Conservation (phyloP, 2,888 invertebrate genomes). For the Altica lythri region DNA sequence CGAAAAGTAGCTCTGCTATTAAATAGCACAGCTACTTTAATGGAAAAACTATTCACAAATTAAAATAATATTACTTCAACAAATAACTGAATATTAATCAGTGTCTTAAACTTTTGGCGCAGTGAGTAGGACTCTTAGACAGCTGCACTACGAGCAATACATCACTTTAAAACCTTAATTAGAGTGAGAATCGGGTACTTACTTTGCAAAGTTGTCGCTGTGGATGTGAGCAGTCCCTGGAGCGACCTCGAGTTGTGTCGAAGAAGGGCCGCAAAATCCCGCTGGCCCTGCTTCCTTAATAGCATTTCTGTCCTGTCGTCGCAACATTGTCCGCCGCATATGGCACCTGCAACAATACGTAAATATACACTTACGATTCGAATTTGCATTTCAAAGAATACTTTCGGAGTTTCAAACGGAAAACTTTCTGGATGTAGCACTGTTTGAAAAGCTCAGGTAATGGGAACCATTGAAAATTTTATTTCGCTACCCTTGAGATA, state of each 20-base stretch:
- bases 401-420: background rate
- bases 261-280: constrained; percentile 70
- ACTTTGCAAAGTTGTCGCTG: constrained; percentile 77
- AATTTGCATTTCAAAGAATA: background rate
- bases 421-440: background rate
- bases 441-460: background rate
- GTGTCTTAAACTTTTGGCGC: background rate
- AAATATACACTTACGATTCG: constrained; percentile 7
- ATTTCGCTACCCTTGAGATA: too few relatives aligned
- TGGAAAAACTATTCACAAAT: too few relatives aligned
- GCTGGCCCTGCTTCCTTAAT: constrained; percentile 64
- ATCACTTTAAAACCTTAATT: constrained; percentile 8
- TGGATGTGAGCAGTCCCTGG: constrained; percentile 75
- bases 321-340: constrained; percentile 72
- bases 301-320: constrained; percentile 66
- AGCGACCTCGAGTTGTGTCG: constrained; percentile 74
- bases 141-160: constrained; percentile 1
- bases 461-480: background rate
- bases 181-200: constrained; percentile 50
- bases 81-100: too few relatives aligned
- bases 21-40: too few relatives aligned
- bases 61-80: too few relatives aligned
- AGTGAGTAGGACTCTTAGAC: background rate
- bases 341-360: constrained; percentile 54
- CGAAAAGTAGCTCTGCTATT: too few relatives aligned